A percentile compares a stretch with the other conserved stretches of the same genome.
Conservation (phyloP, 1,140 invertebrate species). For the Drosophila arawakana region DNA sequence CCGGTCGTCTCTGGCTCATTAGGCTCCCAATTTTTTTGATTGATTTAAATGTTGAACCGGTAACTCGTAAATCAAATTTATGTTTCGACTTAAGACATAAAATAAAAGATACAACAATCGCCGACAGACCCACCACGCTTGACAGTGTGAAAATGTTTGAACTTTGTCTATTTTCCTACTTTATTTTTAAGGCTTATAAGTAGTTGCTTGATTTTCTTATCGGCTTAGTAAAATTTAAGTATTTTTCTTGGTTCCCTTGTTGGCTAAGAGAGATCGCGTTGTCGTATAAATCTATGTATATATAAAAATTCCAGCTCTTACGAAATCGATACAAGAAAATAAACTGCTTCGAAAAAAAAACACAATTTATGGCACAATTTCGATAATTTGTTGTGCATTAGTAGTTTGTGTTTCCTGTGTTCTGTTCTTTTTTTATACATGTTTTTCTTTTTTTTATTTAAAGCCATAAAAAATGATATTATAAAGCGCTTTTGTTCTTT, state of each 20-base stretch:
- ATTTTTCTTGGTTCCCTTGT: conserved; percentile 24
- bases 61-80: conserved; percentile 79
- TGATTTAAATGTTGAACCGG: conserved; percentile 51
- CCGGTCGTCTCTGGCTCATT: conserved; percentile 44
- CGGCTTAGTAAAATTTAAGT: conserved; percentile 37
- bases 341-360: conserved; percentile 36
- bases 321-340: conserved; percentile 31
- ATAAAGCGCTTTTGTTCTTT: conserved; percentile 46
- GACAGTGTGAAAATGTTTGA: conserved; percentile 37
- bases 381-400: conserved; percentile 65
- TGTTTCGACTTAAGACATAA: conserved; percentile 49
- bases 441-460: too few species aligned
- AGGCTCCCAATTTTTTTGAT: conserved; percentile 57
- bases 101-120: conserved; percentile 20
- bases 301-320: conserved; percentile 27
- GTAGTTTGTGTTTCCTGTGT: conserved; percentile 19
- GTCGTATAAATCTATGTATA: conserved; percentile 9
- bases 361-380: conserved; percentile 78
- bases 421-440: not conserved
- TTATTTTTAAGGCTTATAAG: conserved; percentile 13
- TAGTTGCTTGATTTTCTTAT: conserved; percentile 21
- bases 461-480: conserved; percentile 69
- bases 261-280: not conserved
- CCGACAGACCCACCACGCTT: conserved; percentile 28
- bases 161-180: not conserved